These are phyloP conservation scores for Labia minor DNA, from an alignment of 2,888 invertebrate species.

Conservation along the genomic window DNA sequence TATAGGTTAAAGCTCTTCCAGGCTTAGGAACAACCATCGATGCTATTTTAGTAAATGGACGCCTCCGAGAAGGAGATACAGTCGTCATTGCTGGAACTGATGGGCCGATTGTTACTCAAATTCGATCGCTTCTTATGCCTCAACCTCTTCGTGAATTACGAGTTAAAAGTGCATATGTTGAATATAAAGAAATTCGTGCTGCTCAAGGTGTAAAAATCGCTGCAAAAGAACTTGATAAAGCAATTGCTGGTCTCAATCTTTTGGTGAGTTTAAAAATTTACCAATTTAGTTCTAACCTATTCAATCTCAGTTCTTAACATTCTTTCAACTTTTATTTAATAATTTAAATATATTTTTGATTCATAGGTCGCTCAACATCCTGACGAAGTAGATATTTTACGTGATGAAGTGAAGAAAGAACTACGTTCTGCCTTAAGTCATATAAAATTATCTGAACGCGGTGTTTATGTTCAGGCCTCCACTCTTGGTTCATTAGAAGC, in stretches of 20 bases:
- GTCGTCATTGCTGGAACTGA: constrained; percentile 94
- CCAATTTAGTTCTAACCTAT: background rate
- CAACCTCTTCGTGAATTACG: constrained; percentile 94
- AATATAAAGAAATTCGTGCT: constrained; percentile 86
- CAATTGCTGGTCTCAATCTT: constrained; percentile 58
- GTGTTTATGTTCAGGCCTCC: constrained; percentile 98
- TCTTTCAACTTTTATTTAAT: background rate
- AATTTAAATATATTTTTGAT: background rate
- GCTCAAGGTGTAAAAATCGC: constrained; percentile 98
- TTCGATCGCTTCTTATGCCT: constrained; percentile 92
- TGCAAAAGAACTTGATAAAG: constrained; percentile 95
- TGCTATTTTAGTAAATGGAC: constrained; percentile 94
- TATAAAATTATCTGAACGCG: constrained; percentile 81
- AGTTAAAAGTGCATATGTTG: constrained; percentile 92
- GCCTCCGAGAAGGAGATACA: constrained; percentile 84
- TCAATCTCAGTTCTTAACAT: background rate
- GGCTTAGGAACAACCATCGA: constrained; percentile 98
- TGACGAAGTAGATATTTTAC: constrained; percentile 83
- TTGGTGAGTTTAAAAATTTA: background rate
- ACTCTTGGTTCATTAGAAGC: constrained; percentile 99
- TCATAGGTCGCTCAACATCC: constrained; percentile 71
- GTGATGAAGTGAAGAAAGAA: constrained; percentile 78
- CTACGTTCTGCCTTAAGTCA: constrained; percentile 80
- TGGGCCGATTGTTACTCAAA: constrained; percentile 95
- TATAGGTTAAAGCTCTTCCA: constrained; percentile 88